phyloP scores from a whole-genome alignment of 2,888 invertebrate genomes.

The Ashinkailepas kermadecensis region DNA sequence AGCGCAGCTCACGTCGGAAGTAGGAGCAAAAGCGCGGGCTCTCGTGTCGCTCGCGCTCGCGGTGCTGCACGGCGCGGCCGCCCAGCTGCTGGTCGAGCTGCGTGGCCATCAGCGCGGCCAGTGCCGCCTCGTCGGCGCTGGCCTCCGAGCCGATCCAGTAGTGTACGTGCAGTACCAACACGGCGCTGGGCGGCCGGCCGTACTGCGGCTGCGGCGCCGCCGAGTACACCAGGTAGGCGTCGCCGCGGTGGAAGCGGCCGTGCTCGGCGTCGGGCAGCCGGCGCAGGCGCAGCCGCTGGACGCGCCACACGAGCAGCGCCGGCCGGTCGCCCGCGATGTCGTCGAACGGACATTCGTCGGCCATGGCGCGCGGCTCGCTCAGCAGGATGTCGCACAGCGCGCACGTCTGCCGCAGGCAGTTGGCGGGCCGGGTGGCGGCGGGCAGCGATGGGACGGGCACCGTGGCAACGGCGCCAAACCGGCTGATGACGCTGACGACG shows the following conservation, averaged over 20 bases:
- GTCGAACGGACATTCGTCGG: constrained; percentile 55
- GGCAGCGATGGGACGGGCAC: no score
- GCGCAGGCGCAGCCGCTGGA: constrained; percentile 72
- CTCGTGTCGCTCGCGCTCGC: constrained; percentile 78
- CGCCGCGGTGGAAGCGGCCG: constrained; percentile 73
- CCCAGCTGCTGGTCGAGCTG: constrained; percentile 76
- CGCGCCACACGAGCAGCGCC: constrained; percentile 77
- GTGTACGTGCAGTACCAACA: constrained; percentile 73
- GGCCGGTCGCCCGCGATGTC: constrained; percentile 67
- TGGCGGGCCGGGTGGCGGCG: no score
- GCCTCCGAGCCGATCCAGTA: constrained; percentile 78
- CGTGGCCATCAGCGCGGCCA: constrained; percentile 75
- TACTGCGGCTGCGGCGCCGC: constrained; percentile 51
- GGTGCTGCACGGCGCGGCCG: constrained; percentile 66
- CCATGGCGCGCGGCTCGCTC: not conserved
- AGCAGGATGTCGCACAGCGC: no score
- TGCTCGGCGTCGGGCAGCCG: constrained; percentile 65
- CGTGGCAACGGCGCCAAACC: no score
- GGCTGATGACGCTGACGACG: no score
- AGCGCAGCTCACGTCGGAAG: constrained; percentile 64
- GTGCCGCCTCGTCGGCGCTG: constrained; percentile 69
- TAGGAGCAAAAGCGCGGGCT: constrained; percentile 75
- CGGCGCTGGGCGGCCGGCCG: constrained; percentile 37
- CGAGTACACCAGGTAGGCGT: constrained; percentile 73
- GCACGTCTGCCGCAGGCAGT: no score